phyloP scores from a whole-genome alignment of 2,888 invertebrate species.

The Stegophylla sp. region DNA sequence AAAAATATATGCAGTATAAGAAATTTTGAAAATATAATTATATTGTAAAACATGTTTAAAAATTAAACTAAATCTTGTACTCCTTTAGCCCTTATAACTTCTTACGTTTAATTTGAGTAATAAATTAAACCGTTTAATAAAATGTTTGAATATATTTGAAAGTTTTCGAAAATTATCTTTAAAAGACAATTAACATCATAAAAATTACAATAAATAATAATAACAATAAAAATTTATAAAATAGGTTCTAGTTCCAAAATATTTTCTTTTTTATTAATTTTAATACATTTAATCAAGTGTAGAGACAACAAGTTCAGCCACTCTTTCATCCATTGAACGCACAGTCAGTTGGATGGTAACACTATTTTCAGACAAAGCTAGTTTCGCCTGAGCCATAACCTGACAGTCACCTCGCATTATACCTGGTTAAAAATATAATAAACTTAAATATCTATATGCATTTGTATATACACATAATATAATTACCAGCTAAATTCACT shows the following conservation, averaged over 20 bases:
- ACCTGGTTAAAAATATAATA: conserved; percentile 67
- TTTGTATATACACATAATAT: background rate
- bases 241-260: background rate
- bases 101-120: no score
- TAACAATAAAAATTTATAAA: conserved; percentile 16
- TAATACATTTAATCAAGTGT: conserved; percentile 75
- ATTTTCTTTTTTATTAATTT: background rate
- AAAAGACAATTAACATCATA: no score
- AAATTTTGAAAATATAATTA: no score
- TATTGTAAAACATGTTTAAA: no score
- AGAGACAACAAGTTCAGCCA: conserved; percentile 85
- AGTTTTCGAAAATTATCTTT: no score
- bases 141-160: no score
- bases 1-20: no score
- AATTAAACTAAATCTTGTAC: no score
- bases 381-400: conserved; percentile 83
- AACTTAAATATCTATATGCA: conserved; percentile 19
- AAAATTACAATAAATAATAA: background rate
- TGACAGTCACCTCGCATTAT: conserved; percentile 90
- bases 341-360: conserved; percentile 94
- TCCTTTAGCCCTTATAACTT: no score
- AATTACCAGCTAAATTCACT: conserved; percentile 76
- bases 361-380: conserved; percentile 78
- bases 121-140: no score
- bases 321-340: conserved; percentile 81